Base-by-base conservation (phyloP, 2,888 invertebrate genomes). In the Neoascia interrupta region DNA sequence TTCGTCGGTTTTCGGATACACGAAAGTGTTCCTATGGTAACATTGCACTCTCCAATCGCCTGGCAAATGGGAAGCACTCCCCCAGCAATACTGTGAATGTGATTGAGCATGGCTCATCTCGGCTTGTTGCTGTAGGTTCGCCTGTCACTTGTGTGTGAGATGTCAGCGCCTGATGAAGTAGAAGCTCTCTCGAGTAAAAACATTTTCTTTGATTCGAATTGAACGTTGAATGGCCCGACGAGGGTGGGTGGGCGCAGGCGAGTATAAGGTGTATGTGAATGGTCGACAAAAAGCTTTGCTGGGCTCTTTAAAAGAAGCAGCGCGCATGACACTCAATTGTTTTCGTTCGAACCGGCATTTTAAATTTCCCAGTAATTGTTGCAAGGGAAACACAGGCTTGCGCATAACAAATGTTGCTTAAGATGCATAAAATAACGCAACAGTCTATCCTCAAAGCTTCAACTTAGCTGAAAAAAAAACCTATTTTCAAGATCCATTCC, bases 61-160 rank as follows among this genome's bases (percentile, higher is more conserved):
- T 23, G 36, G 28, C 36, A 39, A 26, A 28, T 31, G 39, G 61
- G 47, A 15, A 61, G 39, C 69, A n/a, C n/a, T n/a, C n/a, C 58
- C 34, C 43, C 8, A 47, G 26, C 26, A 37, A n/a, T n/a, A n/a
- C 37, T 63, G 21, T 45, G 53, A 60, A 72, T 60, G 54, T 60
- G 60, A 58, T 23, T 72, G 64, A 64, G 70, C 41, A 45, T 16
- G 58, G 53, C 47, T 76, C 64, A 64, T 58, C 56, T 64, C 23
- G 53, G 76, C 70, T 76, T 76, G 70, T 72, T 76, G 70, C 70
- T 76, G 74, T 19, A 53, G 43, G 53, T 64, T 64, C 58, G 13
- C 58, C 51, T 51, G 53, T 41, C 36, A 37, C 16, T n/a, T 56
- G 56, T 34, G 34, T 5, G 16, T 19, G 21, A 61, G 43, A 51